Conservation (phyloP, 1,140 invertebrate genomes). For the Grapholita molesta region DNA sequence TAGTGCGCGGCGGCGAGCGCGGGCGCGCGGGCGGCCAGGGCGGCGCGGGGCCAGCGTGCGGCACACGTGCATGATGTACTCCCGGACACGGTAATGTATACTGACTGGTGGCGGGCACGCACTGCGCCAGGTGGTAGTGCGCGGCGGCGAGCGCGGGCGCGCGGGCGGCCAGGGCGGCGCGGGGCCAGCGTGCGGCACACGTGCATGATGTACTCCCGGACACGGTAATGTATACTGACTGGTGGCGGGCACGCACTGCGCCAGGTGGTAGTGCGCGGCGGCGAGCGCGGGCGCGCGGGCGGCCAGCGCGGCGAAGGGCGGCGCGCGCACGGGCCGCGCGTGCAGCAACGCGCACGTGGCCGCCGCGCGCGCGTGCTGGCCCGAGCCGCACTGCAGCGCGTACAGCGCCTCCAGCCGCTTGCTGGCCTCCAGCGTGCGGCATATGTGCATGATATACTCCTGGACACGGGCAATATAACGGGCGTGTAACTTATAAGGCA, state of each 20-base stretch:
- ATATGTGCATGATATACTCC: constrained; percentile 82
- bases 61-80: constrained; percentile 71
- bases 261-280: constrained; percentile 82
- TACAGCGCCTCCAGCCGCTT: constrained; percentile 83
- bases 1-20: constrained; percentile 52
- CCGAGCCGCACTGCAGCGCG: constrained; percentile 83
- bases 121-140: constrained; percentile 71
- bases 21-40: constrained; percentile 67
- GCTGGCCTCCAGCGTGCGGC: constrained; percentile 82
- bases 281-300: constrained; percentile 77
- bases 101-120: constrained; percentile 13
- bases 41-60: too few relatives aligned
- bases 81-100: not conserved
- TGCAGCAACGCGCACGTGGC: constrained; percentile 88
- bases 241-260: constrained; percentile 58
- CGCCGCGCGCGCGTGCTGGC: constrained; percentile 84
- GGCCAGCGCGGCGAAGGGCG: constrained; percentile 79
- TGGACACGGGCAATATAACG: constrained; percentile 35
- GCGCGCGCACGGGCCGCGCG: constrained; percentile 69
- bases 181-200: too few relatives aligned
- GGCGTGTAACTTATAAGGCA: not conserved
- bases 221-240: too few relatives aligned
- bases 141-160: constrained; percentile 75
- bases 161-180: too few relatives aligned
- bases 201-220: too few relatives aligned